Evolutionary conservation across 2,888 invertebrate genomes (phyloP).

Genomic region (Frankliniella fusca): DNA sequence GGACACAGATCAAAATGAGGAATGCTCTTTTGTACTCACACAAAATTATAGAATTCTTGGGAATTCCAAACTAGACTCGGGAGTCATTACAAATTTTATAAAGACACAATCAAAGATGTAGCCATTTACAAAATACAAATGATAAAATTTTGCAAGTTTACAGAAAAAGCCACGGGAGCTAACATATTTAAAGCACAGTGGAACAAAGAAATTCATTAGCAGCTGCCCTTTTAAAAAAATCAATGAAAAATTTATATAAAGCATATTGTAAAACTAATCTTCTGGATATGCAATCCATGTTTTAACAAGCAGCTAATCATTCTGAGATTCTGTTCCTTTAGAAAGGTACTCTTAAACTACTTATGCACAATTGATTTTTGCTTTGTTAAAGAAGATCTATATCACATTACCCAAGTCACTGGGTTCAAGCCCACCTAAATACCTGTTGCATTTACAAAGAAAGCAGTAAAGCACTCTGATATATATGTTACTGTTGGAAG

Average conservation of each 20-base stretch:
- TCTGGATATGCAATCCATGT: too few species aligned
- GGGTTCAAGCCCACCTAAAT: not conserved
- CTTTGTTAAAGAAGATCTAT: conserved; percentile 3
- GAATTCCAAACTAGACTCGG: not conserved
- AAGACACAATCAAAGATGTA: not conserved
- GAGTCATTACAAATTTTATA: not conserved
- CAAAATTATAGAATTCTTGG: too few species aligned
- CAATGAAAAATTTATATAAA: not conserved
- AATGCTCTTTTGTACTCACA: conserved; percentile 21
- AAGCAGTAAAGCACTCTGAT: not conserved
- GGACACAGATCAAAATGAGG: not conserved
- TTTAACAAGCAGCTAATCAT: too few species aligned
- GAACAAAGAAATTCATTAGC: not conserved
- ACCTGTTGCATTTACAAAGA: not conserved
- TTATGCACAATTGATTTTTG: too few species aligned
- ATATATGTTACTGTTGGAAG: not conserved
- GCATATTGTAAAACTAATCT: too few species aligned
- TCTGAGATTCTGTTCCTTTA: too few species aligned
- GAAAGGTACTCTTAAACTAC: not conserved
- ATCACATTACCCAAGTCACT: not conserved
- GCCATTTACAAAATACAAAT: too few species aligned
- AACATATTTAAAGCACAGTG: not conserved
- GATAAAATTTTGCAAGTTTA: not conserved
- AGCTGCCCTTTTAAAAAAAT: too few species aligned
- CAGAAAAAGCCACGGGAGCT: not conserved